Evolutionary conservation across 2,888 invertebrate species (phyloP).

Genomic region (Elegia similella): DNA sequence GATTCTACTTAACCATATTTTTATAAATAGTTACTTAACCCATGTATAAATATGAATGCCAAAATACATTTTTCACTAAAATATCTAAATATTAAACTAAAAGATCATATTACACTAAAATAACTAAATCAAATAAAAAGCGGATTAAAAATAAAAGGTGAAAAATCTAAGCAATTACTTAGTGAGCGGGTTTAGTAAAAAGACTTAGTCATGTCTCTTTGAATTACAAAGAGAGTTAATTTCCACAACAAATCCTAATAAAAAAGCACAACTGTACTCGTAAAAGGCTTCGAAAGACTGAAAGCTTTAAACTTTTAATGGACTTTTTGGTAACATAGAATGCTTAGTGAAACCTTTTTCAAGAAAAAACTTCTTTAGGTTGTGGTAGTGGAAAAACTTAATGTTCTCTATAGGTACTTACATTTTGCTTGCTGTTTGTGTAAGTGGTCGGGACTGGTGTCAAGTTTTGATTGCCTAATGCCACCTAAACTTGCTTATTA

Average conservation of each 20-base stretch:
- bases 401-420: too few relatives aligned
- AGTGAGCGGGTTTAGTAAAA: neutral
- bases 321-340: neutral
- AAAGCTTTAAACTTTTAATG: neutral
- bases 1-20: too few relatives aligned
- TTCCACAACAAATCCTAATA: neutral
- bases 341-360: neutral
- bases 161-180: neutral
- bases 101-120: too few relatives aligned
- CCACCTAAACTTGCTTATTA: too few relatives aligned
- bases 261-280: neutral
- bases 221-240: neutral
- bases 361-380: neutral
- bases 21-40: too few relatives aligned
- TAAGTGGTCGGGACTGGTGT: too few relatives aligned
- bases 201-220: neutral
- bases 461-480: too few relatives aligned
- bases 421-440: too few relatives aligned
- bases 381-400: too few relatives aligned
- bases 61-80: too few relatives aligned
- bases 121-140: neutral
- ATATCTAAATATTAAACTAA: too few relatives aligned
- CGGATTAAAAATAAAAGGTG: neutral
- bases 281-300: neutral
- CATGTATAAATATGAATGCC: too few relatives aligned